These are phyloP conservation scores for Guaruba guarouba DNA, from an alignment of 2,113 vertebrate species.

Conservation along the genomic window DNA sequence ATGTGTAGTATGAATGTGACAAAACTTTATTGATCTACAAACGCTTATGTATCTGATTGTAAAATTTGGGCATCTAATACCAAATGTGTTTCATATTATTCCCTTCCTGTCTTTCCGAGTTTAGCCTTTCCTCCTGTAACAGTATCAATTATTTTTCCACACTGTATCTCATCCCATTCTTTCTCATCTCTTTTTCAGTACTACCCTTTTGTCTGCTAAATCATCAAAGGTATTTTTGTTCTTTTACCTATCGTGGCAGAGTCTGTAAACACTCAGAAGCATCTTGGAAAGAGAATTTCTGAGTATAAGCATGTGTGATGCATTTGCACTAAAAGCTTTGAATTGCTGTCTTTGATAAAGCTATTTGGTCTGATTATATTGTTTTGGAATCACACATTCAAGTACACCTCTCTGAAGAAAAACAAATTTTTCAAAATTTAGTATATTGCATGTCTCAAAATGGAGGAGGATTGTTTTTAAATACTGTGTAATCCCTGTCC, in stretches of 20 bases:
- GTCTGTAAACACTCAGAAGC: slow-evolving; percentile 41
- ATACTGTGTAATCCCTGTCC: neutral
- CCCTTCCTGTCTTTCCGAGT: neutral
- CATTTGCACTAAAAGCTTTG: slow-evolving; percentile 66
- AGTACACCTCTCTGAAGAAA: neutral
- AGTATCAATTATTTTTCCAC: slow-evolving; percentile 50
- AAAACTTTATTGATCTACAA: neutral
- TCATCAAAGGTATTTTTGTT: slow-evolving; percentile 60
- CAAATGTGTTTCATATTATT: neutral
- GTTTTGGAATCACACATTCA: slow-evolving; percentile 40
- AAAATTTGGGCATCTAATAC: neutral
- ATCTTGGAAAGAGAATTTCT: slow-evolving; percentile 55
- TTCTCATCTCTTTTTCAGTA: slow-evolving; percentile 38
- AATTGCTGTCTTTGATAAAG: slow-evolving; percentile 65
- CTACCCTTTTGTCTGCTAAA: slow-evolving; percentile 27
- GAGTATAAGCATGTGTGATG: slow-evolving; percentile 46
- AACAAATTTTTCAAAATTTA: neutral
- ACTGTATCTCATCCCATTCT: neutral
- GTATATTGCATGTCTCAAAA: neutral
- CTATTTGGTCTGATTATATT: slow-evolving; percentile 58
- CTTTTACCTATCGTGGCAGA: slow-evolving; percentile 33
- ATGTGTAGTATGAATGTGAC: neutral
- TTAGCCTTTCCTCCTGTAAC: slow-evolving; percentile 24
- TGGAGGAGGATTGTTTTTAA: slow-evolving; percentile 3
- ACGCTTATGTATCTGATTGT: neutral